Base-by-base conservation (phyloP, 1,140 invertebrate species). In the Ridgeia piscesae region DNA sequence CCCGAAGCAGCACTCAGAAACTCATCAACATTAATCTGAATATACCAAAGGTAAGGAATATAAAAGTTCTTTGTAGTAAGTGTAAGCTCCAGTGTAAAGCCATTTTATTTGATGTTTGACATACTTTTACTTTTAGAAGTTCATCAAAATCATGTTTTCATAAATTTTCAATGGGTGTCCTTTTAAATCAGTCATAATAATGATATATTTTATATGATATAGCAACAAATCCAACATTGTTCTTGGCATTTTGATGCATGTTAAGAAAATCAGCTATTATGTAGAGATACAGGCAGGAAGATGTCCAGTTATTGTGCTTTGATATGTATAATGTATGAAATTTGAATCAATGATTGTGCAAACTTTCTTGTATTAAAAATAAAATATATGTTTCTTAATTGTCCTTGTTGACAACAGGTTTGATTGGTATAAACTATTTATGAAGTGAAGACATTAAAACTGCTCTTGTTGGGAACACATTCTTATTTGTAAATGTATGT, bases 21-120 rank as follows among this genome's bases (percentile, higher is more conserved):
- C 89, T 95, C 0, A 77, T 89, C 89, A 92, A 94, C 91, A 94
- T 94, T 34, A 93, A 93, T 93, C 92, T 95, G 27, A 93, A 93
- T 90, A 90, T 95, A 31, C 91, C 93, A 33, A 93, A 94, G 92
- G 93, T 94, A 93, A 77, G n/a, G 33, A 92, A 42, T 42, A 42
- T 42, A 42, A 42, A 42, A 42, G n/a, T n/a, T n/a, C n/a, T n/a
- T 42, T 42, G 11, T 42, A 42, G 42, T 42, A 11, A n/a, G n/a
- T n/a, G n/a, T n/a, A n/a, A n/a, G n/a, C n/a, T n/a, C n/a, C n/a
- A n/a, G n/a, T n/a, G 21, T 50, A 50, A 50, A 50, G 27, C 14
- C 58, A 27, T 77, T 9, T 27, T 17, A 77, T 77, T 8, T 77
- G 58, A 77, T 77, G 17, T 77, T 77, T 77, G 0, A 77, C 4